These are phyloP conservation scores for Dendrocincla fuliginosa DNA, from an alignment of 2,797 vertebrate genomes.

Conservation along the genomic window DNA sequence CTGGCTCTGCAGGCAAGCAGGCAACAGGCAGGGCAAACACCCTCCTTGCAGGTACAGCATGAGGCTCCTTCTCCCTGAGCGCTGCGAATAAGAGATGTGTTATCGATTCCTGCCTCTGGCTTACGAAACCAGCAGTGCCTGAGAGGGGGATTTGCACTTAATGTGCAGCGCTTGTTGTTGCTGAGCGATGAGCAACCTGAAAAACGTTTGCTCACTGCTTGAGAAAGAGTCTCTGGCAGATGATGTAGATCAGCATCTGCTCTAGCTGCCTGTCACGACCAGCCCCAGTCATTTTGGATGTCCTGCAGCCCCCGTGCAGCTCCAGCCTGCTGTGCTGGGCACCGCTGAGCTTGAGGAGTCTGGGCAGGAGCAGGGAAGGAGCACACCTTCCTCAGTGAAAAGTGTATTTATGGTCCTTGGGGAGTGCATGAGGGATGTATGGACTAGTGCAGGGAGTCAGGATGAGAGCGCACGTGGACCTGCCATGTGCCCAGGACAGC, in stretches of 20 bases:
- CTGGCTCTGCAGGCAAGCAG: neutral
- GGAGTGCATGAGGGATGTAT: rapidly evolving
- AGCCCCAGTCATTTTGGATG: neutral
- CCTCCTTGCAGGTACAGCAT: rapidly evolving
- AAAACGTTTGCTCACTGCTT: neutral
- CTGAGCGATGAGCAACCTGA: neutral
- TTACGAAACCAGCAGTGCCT: rapidly evolving
- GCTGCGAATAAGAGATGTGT: neutral
- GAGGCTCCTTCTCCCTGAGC: neutral
- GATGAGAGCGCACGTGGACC: rapidly evolving
- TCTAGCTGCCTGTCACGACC: neutral
- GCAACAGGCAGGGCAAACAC: neutral
- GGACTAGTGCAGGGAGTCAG: rapidly evolving
- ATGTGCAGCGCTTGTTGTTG: neutral
- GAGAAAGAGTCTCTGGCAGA: neutral
- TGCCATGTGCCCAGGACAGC: neutral
- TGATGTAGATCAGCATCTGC: neutral
- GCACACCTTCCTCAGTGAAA: neutral
- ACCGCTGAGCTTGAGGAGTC: rapidly evolving
- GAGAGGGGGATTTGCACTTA: neutral
- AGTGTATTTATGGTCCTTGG: rapidly evolving
- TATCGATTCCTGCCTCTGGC: neutral
- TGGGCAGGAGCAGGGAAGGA: neutral
- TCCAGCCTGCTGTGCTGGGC: neutral
- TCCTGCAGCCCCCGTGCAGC: neutral